Base-by-base conservation (phyloP, 2,797 vertebrate genomes). In the Gallinago solitaria region DNA sequence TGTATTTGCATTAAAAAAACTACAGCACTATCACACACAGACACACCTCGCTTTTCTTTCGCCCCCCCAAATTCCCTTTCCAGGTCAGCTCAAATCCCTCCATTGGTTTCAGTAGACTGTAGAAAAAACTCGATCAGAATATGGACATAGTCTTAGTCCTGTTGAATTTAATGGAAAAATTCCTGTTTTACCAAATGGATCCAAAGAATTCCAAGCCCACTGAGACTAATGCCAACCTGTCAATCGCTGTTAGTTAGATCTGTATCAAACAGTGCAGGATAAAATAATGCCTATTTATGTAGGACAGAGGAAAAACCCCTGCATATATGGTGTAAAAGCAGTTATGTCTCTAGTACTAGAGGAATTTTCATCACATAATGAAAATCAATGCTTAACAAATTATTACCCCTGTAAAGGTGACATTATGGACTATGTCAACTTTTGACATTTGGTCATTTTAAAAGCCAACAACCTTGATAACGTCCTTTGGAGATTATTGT, bases 401-500 rank as follows among this genome's bases (percentile, higher is more conserved):
- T 41, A 48, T 71, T 70, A 53, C 24, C 18, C 9, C 74, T 70
- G 28, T 64, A 67, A 89, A 78, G 56, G 32, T 89, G 81, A 51
- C 30, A 30, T 64, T 35, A 57, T 25, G 27, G 30, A 50, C 61
- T 33, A 8, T 11, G 30, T 63, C 54, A 82, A 1, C 47, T 37
- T 90, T 83, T 69, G 80, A 67, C 35, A 78, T 39, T 41, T 54
- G 92, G 88, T 89, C 83, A 93, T 93, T 91, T 93, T 82, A 87
- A 92, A 93, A 92, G 47, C 28, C 70, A 90, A 41, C 56, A 87
- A 96, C 86, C 92, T 96, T 96, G 88, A 63, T 37, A 68, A 75
- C 27, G 50, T 92, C 89, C 89, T 88, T 91, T 83, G 57, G 79
- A 94, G 89, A 65, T 86, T 84, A 83, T 28, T 65, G 43, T 83